Evolutionary conservation across 2,113 vertebrate species (phyloP).

Genomic region (Albula goreensis): DNA sequence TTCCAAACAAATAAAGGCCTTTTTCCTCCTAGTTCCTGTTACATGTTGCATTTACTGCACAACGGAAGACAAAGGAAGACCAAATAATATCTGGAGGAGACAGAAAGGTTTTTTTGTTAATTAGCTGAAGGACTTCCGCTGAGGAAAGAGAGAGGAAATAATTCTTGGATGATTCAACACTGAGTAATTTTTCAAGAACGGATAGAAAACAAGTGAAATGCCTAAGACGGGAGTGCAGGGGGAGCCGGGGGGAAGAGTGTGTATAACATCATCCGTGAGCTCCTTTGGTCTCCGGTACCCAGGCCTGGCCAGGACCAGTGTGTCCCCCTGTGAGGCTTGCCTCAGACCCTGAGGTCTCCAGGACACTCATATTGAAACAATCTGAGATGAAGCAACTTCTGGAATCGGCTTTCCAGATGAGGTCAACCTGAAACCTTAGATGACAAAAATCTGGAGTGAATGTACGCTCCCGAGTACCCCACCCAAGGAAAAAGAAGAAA

Average conservation of each 20-base stretch:
- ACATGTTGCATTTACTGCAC: conserved; percentile 18
- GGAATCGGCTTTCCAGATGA: conserved; percentile 65
- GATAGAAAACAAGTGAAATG: conserved; percentile 43
- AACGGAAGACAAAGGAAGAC: conserved; percentile 20
- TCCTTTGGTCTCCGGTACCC: conserved; percentile 39
- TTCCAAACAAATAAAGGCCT: conserved; percentile 26
- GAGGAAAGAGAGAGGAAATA: conserved; percentile 20
- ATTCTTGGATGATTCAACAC: conserved; percentile 38
- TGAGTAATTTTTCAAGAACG: conserved; percentile 37
- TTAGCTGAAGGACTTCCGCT: conserved; percentile 15
- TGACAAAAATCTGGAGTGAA: conserved; percentile 62
- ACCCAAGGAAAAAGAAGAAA: conserved; percentile 50
- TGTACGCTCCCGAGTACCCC: conserved; percentile 47
- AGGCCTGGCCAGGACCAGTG: conserved; percentile 36
- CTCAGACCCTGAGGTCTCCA: conserved; percentile 52
- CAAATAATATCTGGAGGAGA: neutral
- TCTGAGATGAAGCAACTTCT: conserved; percentile 71
- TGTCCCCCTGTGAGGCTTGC: conserved; percentile 43
- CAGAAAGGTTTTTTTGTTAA: conserved; percentile 2
- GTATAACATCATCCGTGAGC: conserved; percentile 37
- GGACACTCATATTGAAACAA: conserved; percentile 70
- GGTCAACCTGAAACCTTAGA: conserved; percentile 58
- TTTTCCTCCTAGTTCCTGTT: neutral
- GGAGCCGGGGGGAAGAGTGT: conserved; percentile 35
- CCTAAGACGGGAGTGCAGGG: conserved; percentile 33